Evolutionary conservation across 2,113 vertebrate genomes (phyloP).

Genomic region (Eira barbara): DNA sequence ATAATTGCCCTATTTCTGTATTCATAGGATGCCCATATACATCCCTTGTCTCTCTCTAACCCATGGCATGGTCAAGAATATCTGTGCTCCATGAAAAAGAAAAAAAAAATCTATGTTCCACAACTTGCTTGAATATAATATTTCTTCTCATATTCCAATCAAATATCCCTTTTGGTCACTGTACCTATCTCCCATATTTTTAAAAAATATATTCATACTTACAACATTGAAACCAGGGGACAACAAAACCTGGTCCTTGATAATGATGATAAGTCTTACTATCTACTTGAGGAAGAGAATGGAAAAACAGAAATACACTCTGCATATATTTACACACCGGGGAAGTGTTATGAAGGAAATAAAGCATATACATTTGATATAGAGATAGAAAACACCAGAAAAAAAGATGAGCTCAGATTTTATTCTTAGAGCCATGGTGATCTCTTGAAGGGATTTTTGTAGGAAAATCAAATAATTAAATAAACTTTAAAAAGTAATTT

Average conservation of each 20-base stretch:
- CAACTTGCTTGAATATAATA: not conserved
- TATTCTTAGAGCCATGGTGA: not conserved
- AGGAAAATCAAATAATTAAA: not conserved
- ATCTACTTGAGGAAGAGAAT: not conserved
- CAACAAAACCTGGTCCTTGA: not conserved
- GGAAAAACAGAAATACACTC: not conserved
- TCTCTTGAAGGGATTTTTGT: not conserved
- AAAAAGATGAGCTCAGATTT: not conserved
- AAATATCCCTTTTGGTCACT: not conserved
- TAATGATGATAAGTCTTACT: not conserved
- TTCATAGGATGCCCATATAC: accelerated
- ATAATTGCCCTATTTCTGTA: not conserved
- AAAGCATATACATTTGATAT: accelerated
- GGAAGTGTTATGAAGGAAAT: not conserved
- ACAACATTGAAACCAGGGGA: not conserved
- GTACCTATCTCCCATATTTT: not conserved
- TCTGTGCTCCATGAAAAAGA: not conserved
- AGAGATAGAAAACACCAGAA: not conserved
- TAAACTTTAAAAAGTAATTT: not conserved
- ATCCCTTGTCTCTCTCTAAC: not conserved
- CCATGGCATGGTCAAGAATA: not conserved
- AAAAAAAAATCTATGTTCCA: not conserved
- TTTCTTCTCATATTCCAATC: not conserved
- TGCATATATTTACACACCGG: no score
- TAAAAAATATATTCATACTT: not conserved